Evolutionary conservation across 2,113 vertebrate genomes (phyloP).

Genomic region (Pteropus alecto): DNA sequence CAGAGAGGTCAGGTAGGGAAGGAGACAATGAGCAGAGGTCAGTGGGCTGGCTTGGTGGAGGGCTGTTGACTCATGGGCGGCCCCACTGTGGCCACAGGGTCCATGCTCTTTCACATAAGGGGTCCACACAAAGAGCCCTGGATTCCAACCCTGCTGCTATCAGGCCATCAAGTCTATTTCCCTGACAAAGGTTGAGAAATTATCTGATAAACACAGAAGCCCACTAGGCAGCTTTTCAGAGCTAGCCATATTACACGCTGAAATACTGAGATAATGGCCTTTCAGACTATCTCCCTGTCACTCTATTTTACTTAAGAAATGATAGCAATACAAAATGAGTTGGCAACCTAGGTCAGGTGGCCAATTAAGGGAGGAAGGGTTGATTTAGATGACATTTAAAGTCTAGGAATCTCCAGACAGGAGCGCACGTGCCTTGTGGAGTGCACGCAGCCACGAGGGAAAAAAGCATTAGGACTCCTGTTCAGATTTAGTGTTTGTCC

Average conservation of each 20-base stretch:
- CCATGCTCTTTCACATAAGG: not conserved
- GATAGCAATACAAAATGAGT: not conserved
- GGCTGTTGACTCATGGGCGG: rapidly evolving
- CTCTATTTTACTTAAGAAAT: not conserved
- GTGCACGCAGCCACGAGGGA: not conserved
- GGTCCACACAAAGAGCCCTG: not conserved
- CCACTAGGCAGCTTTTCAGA: not conserved
- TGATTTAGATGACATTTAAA: not conserved
- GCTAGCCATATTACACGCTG: not conserved
- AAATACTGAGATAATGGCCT: not conserved
- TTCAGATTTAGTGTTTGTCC: not conserved
- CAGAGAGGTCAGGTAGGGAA: slow-evolving; percentile 28
- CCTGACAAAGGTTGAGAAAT: not conserved
- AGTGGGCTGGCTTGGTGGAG: not conserved
- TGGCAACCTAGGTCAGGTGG: not conserved
- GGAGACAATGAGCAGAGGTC: rapidly evolving
- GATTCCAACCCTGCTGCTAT: not conserved
- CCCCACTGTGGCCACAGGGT: not conserved
- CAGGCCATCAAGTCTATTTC: not conserved
- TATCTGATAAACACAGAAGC: not conserved
- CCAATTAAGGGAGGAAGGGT: not conserved
- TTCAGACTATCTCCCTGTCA: not conserved
- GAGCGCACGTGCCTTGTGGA: rapidly evolving
- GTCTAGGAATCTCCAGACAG: not conserved
- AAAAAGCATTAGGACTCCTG: not conserved